A percentile compares a stretch with the other conserved stretches of the same genome.
These are phyloP conservation scores for Antennarius striatus DNA, from an alignment of 2,113 vertebrate species.

Conservation along the genomic window DNA sequence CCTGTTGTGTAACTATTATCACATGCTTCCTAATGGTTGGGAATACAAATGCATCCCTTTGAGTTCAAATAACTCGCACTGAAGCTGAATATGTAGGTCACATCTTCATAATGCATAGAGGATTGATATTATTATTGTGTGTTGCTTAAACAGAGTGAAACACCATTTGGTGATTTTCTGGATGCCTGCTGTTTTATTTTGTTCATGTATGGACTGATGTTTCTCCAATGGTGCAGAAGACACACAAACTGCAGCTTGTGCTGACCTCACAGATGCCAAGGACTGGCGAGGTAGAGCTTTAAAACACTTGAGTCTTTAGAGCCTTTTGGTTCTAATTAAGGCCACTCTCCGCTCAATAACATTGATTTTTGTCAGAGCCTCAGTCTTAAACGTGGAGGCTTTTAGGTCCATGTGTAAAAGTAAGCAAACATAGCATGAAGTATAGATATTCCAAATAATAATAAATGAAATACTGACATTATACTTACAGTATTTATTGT, in stretches of 20 bases:
- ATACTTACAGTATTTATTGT: too few species aligned
- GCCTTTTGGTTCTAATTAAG: constrained; percentile 71
- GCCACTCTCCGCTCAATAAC: constrained; percentile 31
- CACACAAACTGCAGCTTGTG: constrained; percentile 67
- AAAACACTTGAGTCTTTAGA: constrained; percentile 62
- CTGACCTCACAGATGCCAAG: constrained; percentile 67
- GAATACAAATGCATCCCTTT: neutral
- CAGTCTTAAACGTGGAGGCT: constrained; percentile 4
- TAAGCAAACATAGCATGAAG: too few species aligned
- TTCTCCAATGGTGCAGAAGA: constrained; percentile 65
- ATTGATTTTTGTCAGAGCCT: constrained; percentile 30
- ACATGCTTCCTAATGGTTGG: neutral
- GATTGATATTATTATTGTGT: constrained; percentile 5
- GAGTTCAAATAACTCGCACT: too few species aligned
- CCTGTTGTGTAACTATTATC: neutral
- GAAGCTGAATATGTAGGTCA: too few species aligned
- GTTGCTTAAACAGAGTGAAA: too few species aligned
- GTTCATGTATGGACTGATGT: constrained; percentile 49
- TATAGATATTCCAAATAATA: too few species aligned
- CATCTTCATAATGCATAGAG: neutral
- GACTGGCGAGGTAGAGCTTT: constrained; percentile 54
- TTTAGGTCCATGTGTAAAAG: too few species aligned
- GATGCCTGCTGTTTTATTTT: constrained; percentile 35
- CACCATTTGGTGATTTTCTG: neutral
- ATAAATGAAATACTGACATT: too few species aligned